phyloP scores from a whole-genome alignment of 2,113 vertebrate species.

The Tinamus guttatus region DNA sequence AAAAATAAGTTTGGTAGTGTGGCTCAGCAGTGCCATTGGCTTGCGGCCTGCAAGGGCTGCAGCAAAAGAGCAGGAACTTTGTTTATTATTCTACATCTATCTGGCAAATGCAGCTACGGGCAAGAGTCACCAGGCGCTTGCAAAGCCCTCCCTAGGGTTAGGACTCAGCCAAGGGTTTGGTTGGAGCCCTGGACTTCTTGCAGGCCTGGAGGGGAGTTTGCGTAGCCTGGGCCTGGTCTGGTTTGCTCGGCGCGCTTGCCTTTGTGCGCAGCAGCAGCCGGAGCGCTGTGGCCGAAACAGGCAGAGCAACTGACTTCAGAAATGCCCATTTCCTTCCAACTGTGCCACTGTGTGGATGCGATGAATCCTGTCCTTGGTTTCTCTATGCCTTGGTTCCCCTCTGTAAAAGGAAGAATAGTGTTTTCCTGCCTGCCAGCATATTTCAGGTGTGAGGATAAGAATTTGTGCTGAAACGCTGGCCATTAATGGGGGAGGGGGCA shows the following conservation, averaged over 20 bases:
- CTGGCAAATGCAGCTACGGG: rapidly evolving
- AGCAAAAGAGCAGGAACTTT: neutral
- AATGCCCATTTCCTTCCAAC: rapidly evolving
- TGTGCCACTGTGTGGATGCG: too few species aligned
- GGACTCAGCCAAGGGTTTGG: neutral
- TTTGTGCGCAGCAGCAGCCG: neutral
- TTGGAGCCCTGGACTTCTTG: neutral
- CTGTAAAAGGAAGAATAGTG: neutral
- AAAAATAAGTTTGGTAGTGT: neutral
- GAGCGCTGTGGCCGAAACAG: neutral
- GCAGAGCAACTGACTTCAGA: neutral
- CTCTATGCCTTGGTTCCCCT: rapidly evolving
- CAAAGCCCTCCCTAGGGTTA: neutral
- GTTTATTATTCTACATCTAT: neutral
- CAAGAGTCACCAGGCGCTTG: rapidly evolving
- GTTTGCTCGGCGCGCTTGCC: too few species aligned
- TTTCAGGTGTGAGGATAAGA: neutral
- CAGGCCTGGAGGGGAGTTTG: rapidly evolving
- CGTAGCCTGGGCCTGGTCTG: neutral
- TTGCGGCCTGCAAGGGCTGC: neutral
- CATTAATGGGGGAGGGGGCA: rapidly evolving
- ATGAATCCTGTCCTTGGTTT: rapidly evolving
- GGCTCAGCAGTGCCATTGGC: neutral
- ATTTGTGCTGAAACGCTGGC: neutral
- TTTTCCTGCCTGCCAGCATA: rapidly evolving